A percentile compares a stretch with the other conserved stretches of the same genome.
phyloP scores from a whole-genome alignment of 2,797 vertebrate genomes.

The Myripristis jacobus region DNA sequence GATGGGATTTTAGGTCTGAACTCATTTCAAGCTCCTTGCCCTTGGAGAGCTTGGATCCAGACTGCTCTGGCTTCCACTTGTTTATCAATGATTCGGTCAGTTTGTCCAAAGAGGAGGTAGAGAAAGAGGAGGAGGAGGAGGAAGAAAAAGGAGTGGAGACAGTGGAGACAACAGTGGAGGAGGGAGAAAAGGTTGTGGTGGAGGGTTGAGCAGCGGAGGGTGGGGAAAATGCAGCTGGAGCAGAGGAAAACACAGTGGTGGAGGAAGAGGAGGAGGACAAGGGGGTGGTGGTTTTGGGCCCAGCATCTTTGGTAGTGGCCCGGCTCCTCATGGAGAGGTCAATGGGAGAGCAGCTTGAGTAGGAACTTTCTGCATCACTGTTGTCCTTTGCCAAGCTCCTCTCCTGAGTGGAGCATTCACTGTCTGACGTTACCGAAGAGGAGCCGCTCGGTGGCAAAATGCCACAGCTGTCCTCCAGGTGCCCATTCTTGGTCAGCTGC shows the following conservation, averaged over 20 bases:
- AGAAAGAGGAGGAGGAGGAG: conserved; percentile 80
- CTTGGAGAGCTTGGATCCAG: conserved; percentile 82
- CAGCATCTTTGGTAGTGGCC: conserved; percentile 81
- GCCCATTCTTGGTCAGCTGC: conserved; percentile 88
- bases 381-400: conserved; percentile 94
- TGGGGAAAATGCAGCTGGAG: conserved; percentile 74
- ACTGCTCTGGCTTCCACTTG: conserved; percentile 95
- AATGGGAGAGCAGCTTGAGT: conserved; percentile 96
- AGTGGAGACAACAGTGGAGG: conserved; percentile 59
- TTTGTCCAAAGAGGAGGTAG: conserved; percentile 88
- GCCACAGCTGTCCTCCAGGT: conserved; percentile 86
- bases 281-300: conserved; percentile 76
- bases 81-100: conserved; percentile 93
- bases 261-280: conserved; percentile 73
- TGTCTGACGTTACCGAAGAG: conserved; percentile 88
- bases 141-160: conserved; percentile 58
- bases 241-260: conserved; percentile 61
- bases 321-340: conserved; percentile 95
- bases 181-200: conserved; percentile 64
- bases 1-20: conserved; percentile 91
- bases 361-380: conserved; percentile 94
- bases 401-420: conserved; percentile 94
- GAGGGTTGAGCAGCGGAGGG: conserved; percentile 60
- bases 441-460: conserved; percentile 88
- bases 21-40: conserved; percentile 87